These are phyloP conservation scores for Apis laboriosa DNA, from an alignment of 1,140 invertebrate genomes.

Conservation along the genomic window DNA sequence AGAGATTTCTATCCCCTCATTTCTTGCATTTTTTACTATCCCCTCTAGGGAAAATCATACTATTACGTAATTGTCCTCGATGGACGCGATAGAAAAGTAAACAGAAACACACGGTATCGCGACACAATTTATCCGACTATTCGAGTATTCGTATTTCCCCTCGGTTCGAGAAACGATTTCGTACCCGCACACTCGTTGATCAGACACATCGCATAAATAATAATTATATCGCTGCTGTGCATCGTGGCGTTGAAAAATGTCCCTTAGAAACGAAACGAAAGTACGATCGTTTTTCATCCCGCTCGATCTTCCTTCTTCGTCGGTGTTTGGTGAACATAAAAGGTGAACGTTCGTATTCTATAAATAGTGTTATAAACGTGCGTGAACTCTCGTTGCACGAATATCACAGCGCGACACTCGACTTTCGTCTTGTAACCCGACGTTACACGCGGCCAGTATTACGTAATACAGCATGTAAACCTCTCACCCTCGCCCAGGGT, in stretches of 20 bases:
- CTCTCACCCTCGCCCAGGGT: conserved; percentile 63
- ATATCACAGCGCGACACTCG: conserved; percentile 44
- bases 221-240: conserved; percentile 19
- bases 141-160: too few species aligned
- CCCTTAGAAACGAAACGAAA: not conserved
- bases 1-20: not conserved
- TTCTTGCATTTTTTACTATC: not conserved
- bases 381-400: conserved; percentile 41
- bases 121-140: not conserved
- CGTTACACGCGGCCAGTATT: conserved; percentile 37
- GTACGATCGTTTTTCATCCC: conserved; percentile 14
- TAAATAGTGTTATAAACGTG: conserved; percentile 57
- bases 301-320: not conserved
- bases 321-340: conserved; percentile 7
- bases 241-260: conserved; percentile 7
- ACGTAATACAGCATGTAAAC: conserved; percentile 54
- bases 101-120: too few species aligned
- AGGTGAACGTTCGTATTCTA: conserved; percentile 44
- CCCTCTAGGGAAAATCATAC: not conserved
- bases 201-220: conserved; percentile 23
- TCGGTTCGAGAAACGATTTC: conserved; percentile 14
- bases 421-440: conserved; percentile 51
- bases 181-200: not conserved
- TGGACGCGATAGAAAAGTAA: not conserved
- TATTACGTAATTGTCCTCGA: not conserved